Conservation (phyloP, 2,113 vertebrate genomes). For the Himantopus leucocephalus region DNA sequence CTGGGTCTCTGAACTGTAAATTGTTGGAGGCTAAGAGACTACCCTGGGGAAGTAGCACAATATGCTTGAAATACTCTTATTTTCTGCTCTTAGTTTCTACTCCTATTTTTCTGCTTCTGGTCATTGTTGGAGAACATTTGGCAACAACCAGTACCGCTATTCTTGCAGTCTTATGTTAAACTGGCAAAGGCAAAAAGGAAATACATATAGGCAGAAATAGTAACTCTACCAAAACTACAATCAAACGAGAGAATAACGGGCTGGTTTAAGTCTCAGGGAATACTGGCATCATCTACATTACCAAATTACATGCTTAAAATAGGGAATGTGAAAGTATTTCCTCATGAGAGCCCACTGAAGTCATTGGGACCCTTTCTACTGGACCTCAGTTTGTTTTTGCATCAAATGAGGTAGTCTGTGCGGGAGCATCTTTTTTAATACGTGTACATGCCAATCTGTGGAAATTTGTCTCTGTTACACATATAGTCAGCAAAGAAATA, state of each 20-base stretch:
- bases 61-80: not conserved
- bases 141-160: not conserved
- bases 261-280: not conserved
- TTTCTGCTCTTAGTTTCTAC: not conserved
- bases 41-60: not conserved
- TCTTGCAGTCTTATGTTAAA: not conserved
- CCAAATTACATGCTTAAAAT: not conserved
- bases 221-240: not conserved
- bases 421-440: not conserved
- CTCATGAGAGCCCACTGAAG: not conserved
- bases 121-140: not conserved
- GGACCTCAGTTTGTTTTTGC: not conserved
- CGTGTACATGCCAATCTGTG: not conserved
- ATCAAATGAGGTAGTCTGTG: not conserved
- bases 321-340: not conserved
- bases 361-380: not conserved
- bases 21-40: not conserved
- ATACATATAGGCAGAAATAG: not conserved
- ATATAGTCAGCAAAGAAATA: not conserved
- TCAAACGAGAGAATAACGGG: not conserved
- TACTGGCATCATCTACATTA: not conserved
- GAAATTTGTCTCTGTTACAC: not conserved
- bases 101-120: not conserved
- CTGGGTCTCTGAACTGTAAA: not conserved
- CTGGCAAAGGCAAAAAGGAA: not conserved